Percentiles rank a stretch among this genome's conserved stretches.
phyloP scores from a whole-genome alignment of 2,797 vertebrate species.

The Liparis tanakae region DNA sequence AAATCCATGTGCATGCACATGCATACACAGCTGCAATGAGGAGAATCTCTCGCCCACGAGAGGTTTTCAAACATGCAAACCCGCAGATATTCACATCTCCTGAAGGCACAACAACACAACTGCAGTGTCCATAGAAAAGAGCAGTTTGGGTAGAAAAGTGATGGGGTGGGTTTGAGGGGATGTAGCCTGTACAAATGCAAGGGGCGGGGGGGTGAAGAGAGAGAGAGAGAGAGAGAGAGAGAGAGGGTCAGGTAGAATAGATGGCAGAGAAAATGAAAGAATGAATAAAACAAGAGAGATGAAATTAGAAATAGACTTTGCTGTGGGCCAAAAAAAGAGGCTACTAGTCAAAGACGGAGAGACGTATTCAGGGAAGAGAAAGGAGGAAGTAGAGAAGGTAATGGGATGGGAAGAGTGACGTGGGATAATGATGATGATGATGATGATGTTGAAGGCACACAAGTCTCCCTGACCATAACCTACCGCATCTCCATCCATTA shows the following conservation, averaged over 20 bases:
- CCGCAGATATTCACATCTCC: constrained; percentile 74
- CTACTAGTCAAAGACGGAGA: constrained; percentile 31
- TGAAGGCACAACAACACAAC: constrained; percentile 66
- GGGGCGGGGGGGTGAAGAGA: not conserved
- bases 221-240: constrained; percentile 40
- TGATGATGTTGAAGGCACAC: constrained; percentile 33
- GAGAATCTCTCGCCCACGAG: constrained; percentile 70
- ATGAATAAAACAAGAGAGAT: constrained; percentile 79
- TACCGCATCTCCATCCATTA: constrained; percentile 66
- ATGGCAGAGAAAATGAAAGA: constrained; percentile 70
- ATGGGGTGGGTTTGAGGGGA: constrained; percentile 13
- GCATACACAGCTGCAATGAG: constrained; percentile 52
- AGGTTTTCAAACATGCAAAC: constrained; percentile 74
- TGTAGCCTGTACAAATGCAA: constrained; percentile 55
- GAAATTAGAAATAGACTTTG: constrained; percentile 70
- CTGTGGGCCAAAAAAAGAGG: constrained; percentile 48
- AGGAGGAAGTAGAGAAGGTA: constrained; percentile 24
- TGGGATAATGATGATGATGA: constrained; percentile 38
- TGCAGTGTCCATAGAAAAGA: constrained; percentile 66
- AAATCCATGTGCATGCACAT: constrained; percentile 25
- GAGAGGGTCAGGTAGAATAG: constrained; percentile 55
- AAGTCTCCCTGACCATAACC: constrained; percentile 46
- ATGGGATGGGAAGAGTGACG: constrained; percentile 31
- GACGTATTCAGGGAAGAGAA: constrained; percentile 24
- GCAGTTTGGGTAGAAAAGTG: constrained; percentile 39